Percentiles rank a stretch among this genome's conserved stretches.
These are phyloP conservation scores for Chelon auratus DNA, from an alignment of 2,797 vertebrate species.

Conservation along the genomic window DNA sequence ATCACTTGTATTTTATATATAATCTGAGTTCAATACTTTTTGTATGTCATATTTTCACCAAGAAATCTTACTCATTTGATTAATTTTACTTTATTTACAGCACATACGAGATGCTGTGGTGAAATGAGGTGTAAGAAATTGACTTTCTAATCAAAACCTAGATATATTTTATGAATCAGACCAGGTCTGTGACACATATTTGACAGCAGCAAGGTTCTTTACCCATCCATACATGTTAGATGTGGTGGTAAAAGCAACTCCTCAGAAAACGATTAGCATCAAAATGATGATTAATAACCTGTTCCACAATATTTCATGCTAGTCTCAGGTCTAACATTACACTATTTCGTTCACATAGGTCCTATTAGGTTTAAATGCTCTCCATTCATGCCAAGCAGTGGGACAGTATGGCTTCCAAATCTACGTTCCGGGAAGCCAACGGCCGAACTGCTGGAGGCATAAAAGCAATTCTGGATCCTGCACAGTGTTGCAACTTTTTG, in stretches of 20 bases:
- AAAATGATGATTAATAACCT: slow-evolving; percentile 6
- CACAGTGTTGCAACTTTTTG: slow-evolving; percentile 78
- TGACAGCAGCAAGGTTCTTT: no score
- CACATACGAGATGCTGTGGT: no score
- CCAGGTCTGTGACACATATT: not conserved
- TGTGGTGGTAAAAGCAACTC: not conserved
- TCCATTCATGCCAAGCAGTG: slow-evolving; percentile 35
- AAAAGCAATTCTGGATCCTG: slow-evolving; percentile 75
- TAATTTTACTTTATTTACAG: not conserved
- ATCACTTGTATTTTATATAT: not conserved
- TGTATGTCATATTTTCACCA: not conserved
- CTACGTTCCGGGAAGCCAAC: slow-evolving; percentile 56
- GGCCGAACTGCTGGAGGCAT: slow-evolving; percentile 67
- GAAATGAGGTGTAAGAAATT: no score
- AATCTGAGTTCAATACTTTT: not conserved
- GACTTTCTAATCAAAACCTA: not conserved
- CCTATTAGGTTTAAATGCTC: slow-evolving; percentile 32
- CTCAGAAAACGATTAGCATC: slow-evolving; percentile 8
- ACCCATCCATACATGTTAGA: not conserved
- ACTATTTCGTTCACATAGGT: slow-evolving; percentile 31
- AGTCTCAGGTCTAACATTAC: slow-evolving; percentile 18
- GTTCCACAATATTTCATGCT: not conserved
- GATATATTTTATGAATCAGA: not conserved
- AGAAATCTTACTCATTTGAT: not conserved
- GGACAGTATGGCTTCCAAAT: slow-evolving; percentile 52